Conservation (phyloP, 2,888 invertebrate genomes). For the Phytoseiulus persimilis region DNA sequence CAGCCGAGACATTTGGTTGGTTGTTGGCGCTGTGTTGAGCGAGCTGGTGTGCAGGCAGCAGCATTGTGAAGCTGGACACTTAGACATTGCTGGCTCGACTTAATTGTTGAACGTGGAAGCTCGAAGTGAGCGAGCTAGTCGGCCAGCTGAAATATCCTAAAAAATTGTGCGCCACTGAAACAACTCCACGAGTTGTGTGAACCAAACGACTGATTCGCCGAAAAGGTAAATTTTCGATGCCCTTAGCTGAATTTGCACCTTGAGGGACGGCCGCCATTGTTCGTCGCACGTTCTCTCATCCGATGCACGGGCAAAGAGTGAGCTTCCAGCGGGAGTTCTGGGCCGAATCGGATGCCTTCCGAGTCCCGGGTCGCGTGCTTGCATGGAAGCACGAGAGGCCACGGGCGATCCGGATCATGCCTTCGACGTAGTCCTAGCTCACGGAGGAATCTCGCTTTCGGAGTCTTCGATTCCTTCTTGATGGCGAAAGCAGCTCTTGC, state of each 20-base stretch:
- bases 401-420: background rate
- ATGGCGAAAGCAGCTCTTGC: background rate
- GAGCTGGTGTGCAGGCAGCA: conserved; percentile 5
- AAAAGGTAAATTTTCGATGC: background rate
- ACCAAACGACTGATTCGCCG: background rate
- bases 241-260: background rate
- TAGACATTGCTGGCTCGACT: background rate
- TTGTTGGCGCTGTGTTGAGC: background rate
- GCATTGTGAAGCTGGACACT: background rate
- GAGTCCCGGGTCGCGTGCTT: background rate
- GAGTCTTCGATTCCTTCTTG: background rate
- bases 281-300: background rate
- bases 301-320: background rate
- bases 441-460: background rate
- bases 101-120: background rate
- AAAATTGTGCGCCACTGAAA: background rate
- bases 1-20: conserved; percentile 5
- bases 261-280: background rate
- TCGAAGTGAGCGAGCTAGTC: background rate
- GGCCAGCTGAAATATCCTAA: background rate
- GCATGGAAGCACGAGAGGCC: background rate
- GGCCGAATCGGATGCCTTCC: background rate
- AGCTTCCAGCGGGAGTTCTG: background rate
- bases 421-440: background rate
- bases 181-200: background rate